phyloP scores from a whole-genome alignment of 2,797 vertebrate species.

The Emys orbicularis region DNA sequence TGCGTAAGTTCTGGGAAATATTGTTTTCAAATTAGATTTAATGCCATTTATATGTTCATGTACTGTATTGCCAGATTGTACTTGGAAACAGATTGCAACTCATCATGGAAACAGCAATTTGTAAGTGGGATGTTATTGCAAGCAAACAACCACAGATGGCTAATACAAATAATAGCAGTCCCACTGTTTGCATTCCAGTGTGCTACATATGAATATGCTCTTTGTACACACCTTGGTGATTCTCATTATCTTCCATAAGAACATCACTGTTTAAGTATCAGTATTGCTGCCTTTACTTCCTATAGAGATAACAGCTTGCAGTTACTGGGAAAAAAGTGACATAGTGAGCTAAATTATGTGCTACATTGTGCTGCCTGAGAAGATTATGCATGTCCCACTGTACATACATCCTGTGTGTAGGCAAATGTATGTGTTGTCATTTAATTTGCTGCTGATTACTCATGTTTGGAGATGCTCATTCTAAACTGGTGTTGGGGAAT shows the following conservation, averaged over 20 bases:
- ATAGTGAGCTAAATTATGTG: constrained; percentile 20
- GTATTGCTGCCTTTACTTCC: background rate
- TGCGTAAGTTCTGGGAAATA: background rate
- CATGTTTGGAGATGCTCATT: constrained; percentile 19
- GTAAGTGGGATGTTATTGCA: background rate
- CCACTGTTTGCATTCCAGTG: background rate
- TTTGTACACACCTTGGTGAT: background rate
- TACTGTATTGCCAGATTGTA: background rate
- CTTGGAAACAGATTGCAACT: constrained; percentile 21
- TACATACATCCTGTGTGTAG: background rate
- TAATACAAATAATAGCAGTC: constrained; percentile 16
- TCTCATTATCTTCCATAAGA: background rate
- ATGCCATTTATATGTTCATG: background rate
- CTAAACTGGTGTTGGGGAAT: constrained; percentile 16
- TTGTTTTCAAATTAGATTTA: background rate
- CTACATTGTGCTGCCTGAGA: background rate
- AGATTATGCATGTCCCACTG: background rate
- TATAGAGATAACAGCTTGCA: background rate
- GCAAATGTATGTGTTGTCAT: background rate
- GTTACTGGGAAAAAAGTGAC: background rate
- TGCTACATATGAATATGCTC: fast-evolving
- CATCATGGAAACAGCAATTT: background rate
- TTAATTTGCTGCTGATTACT: constrained; percentile 15
- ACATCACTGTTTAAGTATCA: background rate
- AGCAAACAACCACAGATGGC: constrained; percentile 14